A percentile compares a stretch with the other conserved stretches of the same genome.
Conservation (phyloP, 2,113 vertebrate species). For the Hyperopisus bebe region DNA sequence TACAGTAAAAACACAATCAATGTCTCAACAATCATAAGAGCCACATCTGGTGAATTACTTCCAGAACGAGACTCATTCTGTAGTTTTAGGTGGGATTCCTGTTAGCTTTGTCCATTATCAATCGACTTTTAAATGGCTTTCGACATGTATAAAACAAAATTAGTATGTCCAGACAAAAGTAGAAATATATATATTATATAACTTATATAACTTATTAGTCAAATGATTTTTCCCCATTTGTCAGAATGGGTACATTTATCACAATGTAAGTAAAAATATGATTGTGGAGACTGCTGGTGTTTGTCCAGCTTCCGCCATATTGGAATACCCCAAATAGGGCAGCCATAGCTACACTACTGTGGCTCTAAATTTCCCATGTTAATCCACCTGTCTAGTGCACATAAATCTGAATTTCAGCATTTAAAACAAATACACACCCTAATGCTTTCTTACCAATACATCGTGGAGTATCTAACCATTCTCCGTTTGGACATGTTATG, state of each 20-base stretch:
- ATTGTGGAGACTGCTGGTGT: background rate
- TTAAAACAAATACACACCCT: background rate
- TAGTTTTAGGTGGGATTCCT: background rate
- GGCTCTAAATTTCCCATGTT: background rate
- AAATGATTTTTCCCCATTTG: background rate
- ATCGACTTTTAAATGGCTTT: background rate
- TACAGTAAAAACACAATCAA: background rate
- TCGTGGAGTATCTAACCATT: background rate
- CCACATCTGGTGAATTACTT: background rate
- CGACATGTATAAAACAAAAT: background rate
- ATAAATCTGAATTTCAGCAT: background rate
- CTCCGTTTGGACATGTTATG: background rate
- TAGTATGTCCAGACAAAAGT: background rate
- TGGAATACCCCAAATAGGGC: background rate
- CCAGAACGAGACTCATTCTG: background rate
- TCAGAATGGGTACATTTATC: background rate
- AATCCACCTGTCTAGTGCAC: background rate
- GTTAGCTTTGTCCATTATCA: background rate
- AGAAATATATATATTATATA: too few species aligned
- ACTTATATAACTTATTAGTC: background rate
- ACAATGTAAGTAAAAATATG: background rate
- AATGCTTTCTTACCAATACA: conserved; percentile 8
- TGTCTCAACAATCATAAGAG: background rate
- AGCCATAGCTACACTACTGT: background rate
- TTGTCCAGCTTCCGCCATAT: background rate